Evolutionary conservation across 2,888 invertebrate genomes (phyloP), one percentile per base, ranked within the genome.

Genomic region (Campoletis raptor): DNA sequence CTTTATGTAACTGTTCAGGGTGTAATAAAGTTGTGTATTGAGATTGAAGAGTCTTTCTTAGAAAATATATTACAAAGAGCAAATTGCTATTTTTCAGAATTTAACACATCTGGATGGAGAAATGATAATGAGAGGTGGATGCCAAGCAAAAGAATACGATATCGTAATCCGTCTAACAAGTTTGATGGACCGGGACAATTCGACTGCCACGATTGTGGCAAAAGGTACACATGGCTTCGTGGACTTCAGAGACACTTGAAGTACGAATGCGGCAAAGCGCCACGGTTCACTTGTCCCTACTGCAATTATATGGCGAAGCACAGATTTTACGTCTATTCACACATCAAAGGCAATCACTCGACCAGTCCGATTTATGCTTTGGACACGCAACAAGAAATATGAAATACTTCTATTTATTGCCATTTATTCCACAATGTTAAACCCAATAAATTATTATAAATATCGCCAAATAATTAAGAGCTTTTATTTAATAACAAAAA

Each of bases 181-280:
- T 48, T 12, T n/a, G 48, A 24, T 6, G 30, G 8, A 4, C 67
- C 54, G 9, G 83, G 79, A 76, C 42, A 83, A 66, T 85, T 70
- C 57, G 70, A 74, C 64, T 92, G 92, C 87, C 83, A 90, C 40
- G 88, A 85, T 52, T 94, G 93, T 81, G 91, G 91, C 66, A 91
- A 91, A 72, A 86, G 73, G 9, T 94, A 94, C 85, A 91, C 91
- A 79, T 90, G 91, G 81, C 89, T 90, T 57, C 89, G 90, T 64
- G 91, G 91, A 57, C 88, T 94, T 36, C 90, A 88, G 74, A 85
- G 94, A 30, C 94, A 94, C 87, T 89, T 90, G 37, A 91, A 90
- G 54, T 93, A 93, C 88, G 94, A 94, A 86, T 94, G 94, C 85
- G 93, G 93, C 52, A 92, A 92, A 83, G 90, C 89, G 30, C 93